These are phyloP conservation scores for Meteorus sp. DNA, from an alignment of 1,140 invertebrate genomes.

Conservation along the genomic window DNA sequence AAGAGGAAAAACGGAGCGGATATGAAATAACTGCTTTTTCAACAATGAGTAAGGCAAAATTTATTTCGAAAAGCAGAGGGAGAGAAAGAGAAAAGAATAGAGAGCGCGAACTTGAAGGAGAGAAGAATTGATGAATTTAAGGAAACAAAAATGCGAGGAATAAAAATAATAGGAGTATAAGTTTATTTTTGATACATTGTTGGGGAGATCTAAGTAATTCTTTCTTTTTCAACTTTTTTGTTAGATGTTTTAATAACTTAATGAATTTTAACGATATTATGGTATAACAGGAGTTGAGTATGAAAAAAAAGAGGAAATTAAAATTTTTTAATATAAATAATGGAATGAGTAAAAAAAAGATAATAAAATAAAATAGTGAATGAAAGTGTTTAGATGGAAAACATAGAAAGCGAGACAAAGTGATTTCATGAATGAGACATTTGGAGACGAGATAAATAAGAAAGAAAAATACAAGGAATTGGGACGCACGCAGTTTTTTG, in stretches of 20 bases:
- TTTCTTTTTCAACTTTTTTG: slow-evolving; percentile 46
- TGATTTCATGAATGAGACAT: slow-evolving; percentile 22
- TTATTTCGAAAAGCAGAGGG: slow-evolving; percentile 16
- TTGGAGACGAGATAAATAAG: slow-evolving; percentile 21
- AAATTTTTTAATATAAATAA: slow-evolving; percentile 36
- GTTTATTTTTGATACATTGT: slow-evolving; percentile 61
- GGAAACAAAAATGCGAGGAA: slow-evolving; percentile 33
- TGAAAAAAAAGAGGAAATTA: slow-evolving; percentile 21
- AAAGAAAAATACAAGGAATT: slow-evolving; percentile 26
- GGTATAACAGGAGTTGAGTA: slow-evolving; percentile 23
- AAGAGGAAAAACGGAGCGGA: slow-evolving; percentile 19
- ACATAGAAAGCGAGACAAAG: slow-evolving; percentile 6
- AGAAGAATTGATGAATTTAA: slow-evolving; percentile 16
- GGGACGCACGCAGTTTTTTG: slow-evolving; percentile 45
- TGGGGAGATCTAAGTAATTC: slow-evolving; percentile 50
- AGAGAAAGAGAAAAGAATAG: slow-evolving; percentile 1
- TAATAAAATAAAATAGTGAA: slow-evolving; percentile 19
- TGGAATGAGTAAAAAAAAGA: slow-evolving; percentile 13
- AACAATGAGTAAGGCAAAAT: slow-evolving; percentile 10
- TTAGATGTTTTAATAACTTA: slow-evolving; percentile 56
- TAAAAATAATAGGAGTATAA: slow-evolving; percentile 43
- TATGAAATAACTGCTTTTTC: neutral
- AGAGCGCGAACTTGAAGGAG: slow-evolving; percentile 15
- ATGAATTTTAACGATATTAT: slow-evolving; percentile 57
- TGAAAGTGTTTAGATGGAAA: neutral